phyloP scores from a whole-genome alignment of 1,140 invertebrate genomes.

The Dufourea novaeangliae region DNA sequence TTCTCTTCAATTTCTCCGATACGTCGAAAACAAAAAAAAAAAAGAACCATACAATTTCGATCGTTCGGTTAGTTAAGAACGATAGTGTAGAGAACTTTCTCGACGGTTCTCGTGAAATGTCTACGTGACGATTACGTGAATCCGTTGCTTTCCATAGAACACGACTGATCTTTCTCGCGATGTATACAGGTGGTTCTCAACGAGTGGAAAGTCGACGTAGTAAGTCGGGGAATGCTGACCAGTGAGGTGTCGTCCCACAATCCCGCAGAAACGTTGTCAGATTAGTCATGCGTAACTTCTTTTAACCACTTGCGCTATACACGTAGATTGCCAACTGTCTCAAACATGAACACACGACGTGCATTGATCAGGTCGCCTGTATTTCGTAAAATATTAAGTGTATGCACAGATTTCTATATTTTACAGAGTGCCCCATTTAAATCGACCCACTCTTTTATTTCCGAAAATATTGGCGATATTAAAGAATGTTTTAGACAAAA shows the following conservation, averaged over 20 bases:
- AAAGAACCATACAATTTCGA: no score
- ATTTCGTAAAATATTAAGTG: no score
- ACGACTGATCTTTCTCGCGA: not conserved
- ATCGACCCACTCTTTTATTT: no score
- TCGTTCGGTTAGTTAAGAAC: no score
- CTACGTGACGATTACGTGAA: not conserved
- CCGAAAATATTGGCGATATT: no score
- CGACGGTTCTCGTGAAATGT: not conserved
- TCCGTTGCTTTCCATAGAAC: not conserved
- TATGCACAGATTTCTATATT: no score
- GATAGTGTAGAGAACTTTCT: not conserved
- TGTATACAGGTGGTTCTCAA: not conserved
- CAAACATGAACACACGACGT: no score
- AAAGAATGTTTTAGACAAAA: no score
- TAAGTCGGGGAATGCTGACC: not conserved
- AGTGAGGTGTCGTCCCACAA: not conserved
- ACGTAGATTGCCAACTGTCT: no score
- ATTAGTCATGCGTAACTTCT: slow-evolving; percentile 7
- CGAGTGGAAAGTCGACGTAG: not conserved
- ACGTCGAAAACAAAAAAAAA: not conserved
- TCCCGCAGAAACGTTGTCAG: not conserved
- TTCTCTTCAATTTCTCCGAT: no score
- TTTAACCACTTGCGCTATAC: not conserved
- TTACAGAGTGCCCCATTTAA: no score
- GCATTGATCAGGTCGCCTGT: no score